A percentile compares a stretch with the other conserved stretches of the same genome.
These are phyloP conservation scores for Alca torda DNA, from an alignment of 2,797 vertebrate genomes.

Conservation along the genomic window DNA sequence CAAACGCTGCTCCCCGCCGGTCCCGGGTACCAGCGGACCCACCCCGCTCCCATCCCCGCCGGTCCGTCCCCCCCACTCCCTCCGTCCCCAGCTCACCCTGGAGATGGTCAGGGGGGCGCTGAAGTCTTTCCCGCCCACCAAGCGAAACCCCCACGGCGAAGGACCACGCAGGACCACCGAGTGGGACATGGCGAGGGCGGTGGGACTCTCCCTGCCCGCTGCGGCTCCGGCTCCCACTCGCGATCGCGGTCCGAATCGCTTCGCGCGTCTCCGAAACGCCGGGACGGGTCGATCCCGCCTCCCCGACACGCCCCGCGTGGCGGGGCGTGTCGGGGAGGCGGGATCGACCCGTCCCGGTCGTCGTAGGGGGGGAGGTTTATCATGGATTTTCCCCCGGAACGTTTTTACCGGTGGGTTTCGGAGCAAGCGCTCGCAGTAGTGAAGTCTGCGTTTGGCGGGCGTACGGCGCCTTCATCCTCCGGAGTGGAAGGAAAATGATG, in stretches of 20 bases:
- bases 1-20: not conserved
- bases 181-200: constrained; percentile 78
- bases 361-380: accelerated
- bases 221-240: not conserved
- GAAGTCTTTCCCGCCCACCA: constrained; percentile 95
- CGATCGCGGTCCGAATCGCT: accelerated
- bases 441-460: accelerated
- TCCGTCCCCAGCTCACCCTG: constrained; percentile 81
- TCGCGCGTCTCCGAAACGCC: not conserved
- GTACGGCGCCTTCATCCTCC: not conserved
- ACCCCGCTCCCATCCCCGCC: not conserved
- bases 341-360: accelerated
- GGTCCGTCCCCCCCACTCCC: not conserved
- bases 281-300: not conserved
- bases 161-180: constrained; percentile 89
- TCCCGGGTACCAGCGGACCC: not conserved
- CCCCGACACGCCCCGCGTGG: not conserved
- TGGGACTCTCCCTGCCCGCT: not conserved
- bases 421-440: accelerated
- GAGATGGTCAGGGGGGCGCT: constrained; percentile 92
- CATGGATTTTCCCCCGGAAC: accelerated
- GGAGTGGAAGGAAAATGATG: not conserved
- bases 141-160: constrained; percentile 94
- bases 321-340: not conserved
- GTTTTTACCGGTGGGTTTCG: accelerated